Evolutionary conservation across 2,888 invertebrate genomes (phyloP).

Genomic region (Iphiclides podalirius): DNA sequence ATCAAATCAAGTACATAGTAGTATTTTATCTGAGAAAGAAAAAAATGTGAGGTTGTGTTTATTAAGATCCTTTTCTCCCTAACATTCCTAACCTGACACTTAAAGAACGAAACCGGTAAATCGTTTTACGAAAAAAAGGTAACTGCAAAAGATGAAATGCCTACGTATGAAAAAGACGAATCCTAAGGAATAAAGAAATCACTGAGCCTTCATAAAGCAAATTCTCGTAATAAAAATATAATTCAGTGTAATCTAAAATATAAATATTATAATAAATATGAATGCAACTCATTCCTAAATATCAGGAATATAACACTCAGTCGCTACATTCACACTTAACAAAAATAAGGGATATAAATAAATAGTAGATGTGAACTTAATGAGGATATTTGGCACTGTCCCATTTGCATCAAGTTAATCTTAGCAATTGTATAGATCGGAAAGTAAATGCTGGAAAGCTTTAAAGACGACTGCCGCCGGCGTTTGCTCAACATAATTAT

Average conservation of each 20-base stretch:
- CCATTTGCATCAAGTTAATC: slow-evolving; percentile 47
- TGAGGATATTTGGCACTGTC: slow-evolving; percentile 80
- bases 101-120: slow-evolving; percentile 22
- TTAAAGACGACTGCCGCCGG: slow-evolving; percentile 37
- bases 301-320: slow-evolving; percentile 78
- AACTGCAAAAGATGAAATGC: slow-evolving; percentile 17
- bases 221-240: slow-evolving; percentile 60
- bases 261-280: slow-evolving; percentile 73
- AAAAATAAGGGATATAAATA: slow-evolving; percentile 55
- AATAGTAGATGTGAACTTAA: slow-evolving; percentile 65
- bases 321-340: slow-evolving; percentile 76
- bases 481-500: slow-evolving; percentile 58
- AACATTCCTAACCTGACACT: slow-evolving; percentile 29
- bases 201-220: slow-evolving; percentile 73
- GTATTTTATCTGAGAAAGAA: background rate
- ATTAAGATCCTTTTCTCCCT: background rate
- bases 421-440: slow-evolving; percentile 33
- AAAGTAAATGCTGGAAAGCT: slow-evolving; percentile 39
- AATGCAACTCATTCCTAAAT: slow-evolving; percentile 80
- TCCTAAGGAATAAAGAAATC: slow-evolving; percentile 44
- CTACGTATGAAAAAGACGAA: slow-evolving; percentile 28
- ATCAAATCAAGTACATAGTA: no score
- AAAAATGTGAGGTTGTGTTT: background rate
- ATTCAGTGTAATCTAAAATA: slow-evolving; percentile 69
- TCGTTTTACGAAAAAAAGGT: slow-evolving; percentile 9